Percentiles rank a stretch among this genome's conserved stretches.
Evolutionary conservation across 2,888 invertebrate species (phyloP).

Genomic region (Mythimna loreyi): DNA sequence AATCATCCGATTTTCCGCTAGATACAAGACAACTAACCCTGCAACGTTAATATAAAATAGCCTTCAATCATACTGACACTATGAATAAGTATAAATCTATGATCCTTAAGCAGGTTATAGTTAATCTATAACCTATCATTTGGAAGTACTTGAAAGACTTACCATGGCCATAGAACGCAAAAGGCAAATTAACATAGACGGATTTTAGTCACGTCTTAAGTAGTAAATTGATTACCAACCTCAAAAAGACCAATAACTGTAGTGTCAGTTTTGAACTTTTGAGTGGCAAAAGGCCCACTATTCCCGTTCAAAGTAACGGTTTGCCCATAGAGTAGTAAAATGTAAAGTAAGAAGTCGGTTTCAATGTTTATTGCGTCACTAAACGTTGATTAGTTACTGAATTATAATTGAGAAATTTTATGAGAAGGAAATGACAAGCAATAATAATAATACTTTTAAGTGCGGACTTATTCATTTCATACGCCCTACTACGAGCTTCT

Average conservation of each 20-base stretch:
- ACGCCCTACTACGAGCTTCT: too few species aligned
- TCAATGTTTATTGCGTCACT: slow-evolving; percentile 37
- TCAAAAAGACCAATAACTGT: not conserved
- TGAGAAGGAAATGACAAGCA: slow-evolving; percentile 6
- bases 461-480: not conserved
- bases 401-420: slow-evolving; percentile 15
- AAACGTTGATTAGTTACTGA: slow-evolving; percentile 24
- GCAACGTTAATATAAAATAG: too few species aligned
- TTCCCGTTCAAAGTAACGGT: slow-evolving; percentile 33
- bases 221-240: too few species aligned
- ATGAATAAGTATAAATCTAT: too few species aligned
- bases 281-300: not conserved
- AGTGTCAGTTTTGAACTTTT: slow-evolving; percentile 4
- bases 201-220: too few species aligned
- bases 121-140: too few species aligned
- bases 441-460: slow-evolving; percentile 15
- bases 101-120: too few species aligned
- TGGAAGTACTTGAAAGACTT: too few species aligned
- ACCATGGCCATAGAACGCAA: too few species aligned
- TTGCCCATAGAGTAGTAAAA: slow-evolving; percentile 16
- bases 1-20: not conserved
- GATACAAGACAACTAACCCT: not conserved
- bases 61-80: too few species aligned
- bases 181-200: too few species aligned
- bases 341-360: slow-evolving; percentile 29